Percentiles rank a stretch among this genome's conserved stretches.
These are phyloP conservation scores for Paralichthys olivaceus DNA, from an alignment of 2,113 vertebrate genomes.

Conservation along the genomic window DNA sequence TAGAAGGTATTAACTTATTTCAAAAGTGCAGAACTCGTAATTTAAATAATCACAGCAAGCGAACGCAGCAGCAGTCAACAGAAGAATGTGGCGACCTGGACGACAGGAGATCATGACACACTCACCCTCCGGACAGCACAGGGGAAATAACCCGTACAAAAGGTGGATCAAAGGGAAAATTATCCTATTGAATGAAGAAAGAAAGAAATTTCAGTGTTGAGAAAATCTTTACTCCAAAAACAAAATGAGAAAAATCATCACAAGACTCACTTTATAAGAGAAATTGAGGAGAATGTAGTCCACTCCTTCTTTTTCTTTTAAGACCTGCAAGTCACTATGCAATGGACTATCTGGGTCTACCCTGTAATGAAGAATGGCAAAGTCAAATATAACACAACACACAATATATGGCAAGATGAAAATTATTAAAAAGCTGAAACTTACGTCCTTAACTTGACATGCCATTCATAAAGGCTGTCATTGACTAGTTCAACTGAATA, in stretches of 20 bases:
- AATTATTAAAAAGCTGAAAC: constrained; percentile 55
- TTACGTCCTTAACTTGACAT: constrained; percentile 98
- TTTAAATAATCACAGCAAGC: too few relatives aligned
- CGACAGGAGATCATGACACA: constrained; percentile 40
- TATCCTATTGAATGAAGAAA: constrained; percentile 86
- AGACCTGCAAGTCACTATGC: constrained; percentile 96
- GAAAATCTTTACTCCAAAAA: neutral
- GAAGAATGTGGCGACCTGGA: neutral
- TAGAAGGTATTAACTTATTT: too few relatives aligned
- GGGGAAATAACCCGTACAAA: constrained; percentile 97
- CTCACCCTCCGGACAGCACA: constrained; percentile 98
- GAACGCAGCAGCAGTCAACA: too few relatives aligned
- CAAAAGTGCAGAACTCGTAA: too few relatives aligned
- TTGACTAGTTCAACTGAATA: constrained; percentile 98
- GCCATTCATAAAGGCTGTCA: constrained; percentile 99
- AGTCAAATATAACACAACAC: constrained; percentile 7
- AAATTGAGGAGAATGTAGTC: constrained; percentile 99
- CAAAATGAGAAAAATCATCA: neutral
- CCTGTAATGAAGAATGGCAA: constrained; percentile 71
- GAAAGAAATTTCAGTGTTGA: neutral
- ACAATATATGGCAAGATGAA: neutral
- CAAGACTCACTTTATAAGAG: constrained; percentile 94
- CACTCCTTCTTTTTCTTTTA: constrained; percentile 99
- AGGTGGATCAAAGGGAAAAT: constrained; percentile 98
- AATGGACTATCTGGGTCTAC: constrained; percentile 98